Percentiles rank a stretch among this genome's conserved stretches.
Conservation (phyloP, 2,797 vertebrate species). For the Apogon talboti region DNA sequence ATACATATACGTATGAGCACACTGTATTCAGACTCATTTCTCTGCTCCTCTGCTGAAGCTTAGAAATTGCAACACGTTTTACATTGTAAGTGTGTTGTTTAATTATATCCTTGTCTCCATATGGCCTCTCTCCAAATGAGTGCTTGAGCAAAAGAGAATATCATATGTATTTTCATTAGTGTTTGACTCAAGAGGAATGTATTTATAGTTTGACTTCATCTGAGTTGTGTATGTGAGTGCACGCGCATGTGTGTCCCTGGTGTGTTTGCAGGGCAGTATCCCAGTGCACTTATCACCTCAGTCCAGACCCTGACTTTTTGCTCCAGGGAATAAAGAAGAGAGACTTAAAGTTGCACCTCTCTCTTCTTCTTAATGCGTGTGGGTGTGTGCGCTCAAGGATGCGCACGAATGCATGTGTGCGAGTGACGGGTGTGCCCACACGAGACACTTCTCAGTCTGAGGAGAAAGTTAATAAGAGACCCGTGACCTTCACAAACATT, state of each 20-base stretch:
- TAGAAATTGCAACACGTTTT: constrained; percentile 8
- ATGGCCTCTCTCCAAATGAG: constrained; percentile 12
- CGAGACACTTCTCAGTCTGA: constrained; percentile 47
- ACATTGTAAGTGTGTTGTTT: constrained; percentile 31
- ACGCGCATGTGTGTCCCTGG: constrained; percentile 7
- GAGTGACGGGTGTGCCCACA: constrained; percentile 16
- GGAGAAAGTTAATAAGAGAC: constrained; percentile 49
- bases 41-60: constrained; percentile 22
- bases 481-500: constrained; percentile 38
- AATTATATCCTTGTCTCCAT: neutral
- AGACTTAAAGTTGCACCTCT: constrained; percentile 60
- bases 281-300: constrained; percentile 78
- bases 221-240: constrained; percentile 5
- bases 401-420: constrained; percentile 27
- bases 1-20: constrained; percentile 30
- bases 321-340: constrained; percentile 63
- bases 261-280: constrained; percentile 47
- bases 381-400: constrained; percentile 18
- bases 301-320: constrained; percentile 71
- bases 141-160: constrained; percentile 15
- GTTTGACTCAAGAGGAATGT: constrained; percentile 31
- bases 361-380: constrained; percentile 37
- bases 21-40: constrained; percentile 19
- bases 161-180: constrained; percentile 34
- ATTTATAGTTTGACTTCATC: constrained; percentile 22